A percentile compares a stretch with the other conserved stretches of the same genome.
Conservation (phyloP, 2,797 vertebrate species). For the Mycteria americana region DNA sequence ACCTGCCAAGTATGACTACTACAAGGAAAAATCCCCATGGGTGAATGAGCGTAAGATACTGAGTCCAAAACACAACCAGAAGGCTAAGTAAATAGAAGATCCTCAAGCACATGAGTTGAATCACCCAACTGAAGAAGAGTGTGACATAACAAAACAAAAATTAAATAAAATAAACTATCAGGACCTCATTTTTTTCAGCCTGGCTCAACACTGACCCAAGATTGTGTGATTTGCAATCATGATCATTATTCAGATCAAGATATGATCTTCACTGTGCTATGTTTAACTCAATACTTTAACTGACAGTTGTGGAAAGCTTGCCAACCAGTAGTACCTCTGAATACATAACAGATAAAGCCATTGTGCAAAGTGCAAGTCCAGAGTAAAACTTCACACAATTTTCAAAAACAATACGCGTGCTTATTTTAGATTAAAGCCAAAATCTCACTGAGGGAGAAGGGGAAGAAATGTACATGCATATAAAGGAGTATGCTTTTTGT, state of each 20-base stretch:
- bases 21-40: not conserved
- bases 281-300: not conserved
- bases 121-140: not conserved
- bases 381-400: not conserved
- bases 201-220: not conserved
- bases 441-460: not conserved
- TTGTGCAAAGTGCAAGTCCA: not conserved
- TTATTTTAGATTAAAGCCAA: not conserved
- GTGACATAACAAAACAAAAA: not conserved
- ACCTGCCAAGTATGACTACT: not conserved
- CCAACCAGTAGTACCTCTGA: not conserved
- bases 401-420: accelerated
- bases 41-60: not conserved
- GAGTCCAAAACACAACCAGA: not conserved
- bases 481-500: not conserved
- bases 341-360: not conserved
- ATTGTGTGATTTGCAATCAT: not conserved
- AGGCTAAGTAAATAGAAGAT: not conserved
- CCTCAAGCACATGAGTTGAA: not conserved
- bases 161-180: not conserved
- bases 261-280: not conserved
- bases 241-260: not conserved
- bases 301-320: not conserved
- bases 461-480: not conserved
- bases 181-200: not conserved